Base-by-base conservation (phyloP, 2,888 invertebrate species). In the Heterodera filipjevi region DNA sequence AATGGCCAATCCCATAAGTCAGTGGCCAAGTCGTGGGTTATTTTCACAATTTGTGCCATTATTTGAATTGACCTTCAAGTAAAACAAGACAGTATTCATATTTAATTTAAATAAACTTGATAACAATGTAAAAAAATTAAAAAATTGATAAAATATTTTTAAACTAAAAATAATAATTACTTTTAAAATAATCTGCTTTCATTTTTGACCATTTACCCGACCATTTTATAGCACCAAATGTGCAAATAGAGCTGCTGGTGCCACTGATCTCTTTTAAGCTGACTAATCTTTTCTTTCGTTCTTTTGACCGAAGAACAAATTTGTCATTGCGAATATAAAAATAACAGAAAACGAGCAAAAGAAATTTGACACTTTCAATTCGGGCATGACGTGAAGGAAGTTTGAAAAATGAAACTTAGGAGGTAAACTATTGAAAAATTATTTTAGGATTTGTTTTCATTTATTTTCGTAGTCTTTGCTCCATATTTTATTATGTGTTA, bases 321-420 rank as follows among this genome's bases (percentile, higher is more conserved):
- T 19, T 22, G 53, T 22, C 53, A 53, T 27, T 70, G 22, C 70
- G n/a, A 70, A 70, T 33, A 35, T 35, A 35, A 19, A 27, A 16
- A 10, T 14, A 70, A 70, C 14, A 70, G 30, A 70, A 70, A 39
- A 8, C 32, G 39, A 39, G 39, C 8, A 70, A 70, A 70, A 30
- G 30, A 70, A 70, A 68, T 68, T 70, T 39, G 39, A 70, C 22
- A 68, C 68, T 71, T 35, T 71, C 53, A 39, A 39, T 10, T 53
- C 6, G 53, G 22, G 6, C 22, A n/a, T 53, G 53, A 53, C 22
- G 14, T 16, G n/a, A n/a, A n/a, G n/a, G n/a, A n/a, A n/a, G 2
- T 53, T 22, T 53, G 53, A 53, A 53, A 53, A 22, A 19, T 53
- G 16, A 53, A 53, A 19, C 16, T 6, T n/a, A n/a, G 19, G 19